Evolutionary conservation across 2,888 invertebrate species (phyloP).

Genomic region (Lasius fuliginosus): DNA sequence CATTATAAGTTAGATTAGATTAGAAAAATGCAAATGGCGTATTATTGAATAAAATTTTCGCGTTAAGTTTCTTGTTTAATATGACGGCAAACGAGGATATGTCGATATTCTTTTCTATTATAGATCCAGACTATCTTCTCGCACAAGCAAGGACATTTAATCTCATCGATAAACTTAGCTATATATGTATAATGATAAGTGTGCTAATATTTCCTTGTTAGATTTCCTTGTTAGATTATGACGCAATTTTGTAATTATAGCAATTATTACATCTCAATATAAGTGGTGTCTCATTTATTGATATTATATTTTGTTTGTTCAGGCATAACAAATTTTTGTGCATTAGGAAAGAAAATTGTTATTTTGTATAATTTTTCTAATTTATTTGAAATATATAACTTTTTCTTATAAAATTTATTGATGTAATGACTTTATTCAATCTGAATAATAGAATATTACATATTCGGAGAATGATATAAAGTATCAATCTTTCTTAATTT

Average conservation of each 20-base stretch:
- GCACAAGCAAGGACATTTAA: background rate
- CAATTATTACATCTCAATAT: background rate
- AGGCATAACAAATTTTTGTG: background rate
- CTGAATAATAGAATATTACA: background rate
- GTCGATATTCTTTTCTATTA: background rate
- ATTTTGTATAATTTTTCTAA: background rate
- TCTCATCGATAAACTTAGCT: too few relatives aligned
- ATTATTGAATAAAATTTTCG: background rate
- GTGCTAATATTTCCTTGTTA: background rate
- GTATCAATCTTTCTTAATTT: constrained; percentile 4
- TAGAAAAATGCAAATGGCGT: background rate
- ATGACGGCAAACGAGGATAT: background rate
- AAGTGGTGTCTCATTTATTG: background rate
- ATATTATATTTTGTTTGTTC: background rate
- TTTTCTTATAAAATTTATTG: background rate
- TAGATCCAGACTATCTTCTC: background rate
- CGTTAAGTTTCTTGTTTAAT: background rate
- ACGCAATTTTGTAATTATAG: background rate
- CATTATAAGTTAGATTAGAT: background rate
- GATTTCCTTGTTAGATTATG: background rate
- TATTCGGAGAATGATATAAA: background rate
- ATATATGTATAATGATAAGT: background rate
- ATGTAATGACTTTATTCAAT: background rate
- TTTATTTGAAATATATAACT: background rate
- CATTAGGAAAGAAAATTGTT: background rate